Percentiles rank a stretch among this genome's conserved stretches.
phyloP scores from a whole-genome alignment of 2,797 vertebrate species.

The Falco biarmicus region DNA sequence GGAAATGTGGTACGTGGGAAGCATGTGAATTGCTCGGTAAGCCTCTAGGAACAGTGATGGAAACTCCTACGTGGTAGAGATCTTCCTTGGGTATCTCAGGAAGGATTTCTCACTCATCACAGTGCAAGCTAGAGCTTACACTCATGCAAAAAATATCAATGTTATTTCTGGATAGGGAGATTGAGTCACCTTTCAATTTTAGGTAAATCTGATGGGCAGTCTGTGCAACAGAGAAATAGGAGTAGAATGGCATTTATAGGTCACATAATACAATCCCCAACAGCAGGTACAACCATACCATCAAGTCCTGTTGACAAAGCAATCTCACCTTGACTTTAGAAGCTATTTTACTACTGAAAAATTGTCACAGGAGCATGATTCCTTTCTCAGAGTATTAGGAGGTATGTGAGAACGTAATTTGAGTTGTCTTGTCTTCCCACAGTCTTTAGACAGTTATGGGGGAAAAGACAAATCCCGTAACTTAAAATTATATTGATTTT shows the following conservation, averaged over 20 bases:
- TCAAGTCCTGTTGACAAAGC: not conserved
- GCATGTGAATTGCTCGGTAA: slow-evolving; percentile 53
- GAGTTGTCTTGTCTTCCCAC: not conserved
- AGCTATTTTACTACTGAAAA: not conserved
- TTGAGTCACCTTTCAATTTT: slow-evolving; percentile 32
- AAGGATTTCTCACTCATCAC: not conserved
- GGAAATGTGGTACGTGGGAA: slow-evolving; percentile 46
- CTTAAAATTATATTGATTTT: not conserved
- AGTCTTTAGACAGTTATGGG: not conserved
- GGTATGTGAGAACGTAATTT: not conserved
- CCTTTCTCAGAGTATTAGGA: not conserved
- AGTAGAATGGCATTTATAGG: not conserved
- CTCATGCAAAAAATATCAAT: not conserved
- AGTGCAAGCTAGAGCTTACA: not conserved
- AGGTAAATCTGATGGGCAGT: not conserved
- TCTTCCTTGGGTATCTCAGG: slow-evolving; percentile 14
- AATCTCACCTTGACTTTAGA: not conserved
- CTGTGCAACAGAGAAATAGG: not conserved
- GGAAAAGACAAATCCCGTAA: not conserved
- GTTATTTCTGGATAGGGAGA: slow-evolving; percentile 45
- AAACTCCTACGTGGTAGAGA: slow-evolving; percentile 32
- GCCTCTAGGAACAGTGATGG: slow-evolving; percentile 15
- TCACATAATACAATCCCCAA: not conserved
- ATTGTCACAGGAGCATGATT: not conserved
- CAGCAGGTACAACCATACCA: not conserved